Base-by-base conservation (phyloP, 1,140 invertebrate genomes). In the Nixonia krombeini region DNA sequence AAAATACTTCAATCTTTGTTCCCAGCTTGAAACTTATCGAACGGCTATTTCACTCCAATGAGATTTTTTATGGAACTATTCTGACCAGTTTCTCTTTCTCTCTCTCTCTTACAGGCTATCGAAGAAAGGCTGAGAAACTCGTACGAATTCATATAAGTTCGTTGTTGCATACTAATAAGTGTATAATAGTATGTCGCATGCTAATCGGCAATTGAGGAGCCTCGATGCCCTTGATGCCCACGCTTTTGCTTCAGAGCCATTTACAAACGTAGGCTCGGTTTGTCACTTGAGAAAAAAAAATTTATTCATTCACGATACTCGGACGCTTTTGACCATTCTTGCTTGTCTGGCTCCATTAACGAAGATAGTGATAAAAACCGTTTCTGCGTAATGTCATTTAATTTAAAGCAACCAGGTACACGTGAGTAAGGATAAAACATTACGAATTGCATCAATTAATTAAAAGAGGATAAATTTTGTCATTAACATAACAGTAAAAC, bases 121-220 rank as follows among this genome's bases (percentile, higher is more conserved):
- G 35, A 13, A 58, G 51, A 51, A 62, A 62, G 57, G 57, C 52
- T 52, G 57, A 68, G 57, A 68, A 62, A 68, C 57, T 57, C 57
- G 49, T 41, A 62, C 42, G 31, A 57, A 62, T 62, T 68, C 57
- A 53, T 53, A 29, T 52, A 55, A 53, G 46, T 55, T 51, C 35
- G 57, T 47, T 44, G 49, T 66, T 68, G 65, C 65, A 68, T 69
- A 69, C 59, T 69, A 69, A 69, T 69, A 63, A 63, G 66, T 64
- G 58, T 69, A 63, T 69, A 69, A 63, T 69, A 69, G 65, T 69
- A 69, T 69, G 58, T 69, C 65, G 65, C 65, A 69, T 69, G 65
- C 53, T 69, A 69, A 69, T 69, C 65, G 58, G 65, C 65, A 58
- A 69, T 69, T 63, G 65, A 69, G 65, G 53, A 63, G 45, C 25